Evolutionary conservation across 92 coral and sea anemone genomes (phyloP).

Genomic region (Umimayanthus kanabou): DNA sequence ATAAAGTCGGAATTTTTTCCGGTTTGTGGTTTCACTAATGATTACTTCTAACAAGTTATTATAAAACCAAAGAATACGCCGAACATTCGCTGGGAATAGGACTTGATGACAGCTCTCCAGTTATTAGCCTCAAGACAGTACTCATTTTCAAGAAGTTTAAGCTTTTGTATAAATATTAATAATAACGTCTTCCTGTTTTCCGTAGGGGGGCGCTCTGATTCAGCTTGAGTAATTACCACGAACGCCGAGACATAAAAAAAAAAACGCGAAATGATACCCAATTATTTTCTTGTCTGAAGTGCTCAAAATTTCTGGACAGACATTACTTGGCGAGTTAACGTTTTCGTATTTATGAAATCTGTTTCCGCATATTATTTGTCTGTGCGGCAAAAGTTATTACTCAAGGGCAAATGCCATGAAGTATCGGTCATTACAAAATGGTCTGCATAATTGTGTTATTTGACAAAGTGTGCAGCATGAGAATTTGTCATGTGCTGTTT

Average conservation of each 20-base stretch:
- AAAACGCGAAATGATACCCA: background rate
- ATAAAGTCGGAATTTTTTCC: background rate
- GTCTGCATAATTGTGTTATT: slow-evolving; percentile 32
- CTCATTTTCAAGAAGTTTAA: background rate
- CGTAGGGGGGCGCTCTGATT: background rate
- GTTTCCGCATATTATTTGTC: background rate
- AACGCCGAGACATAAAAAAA: background rate
- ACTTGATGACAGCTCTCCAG: slow-evolving; percentile 26
- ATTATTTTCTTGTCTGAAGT: background rate
- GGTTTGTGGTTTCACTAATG: background rate
- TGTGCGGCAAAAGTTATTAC: background rate
- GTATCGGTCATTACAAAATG: slow-evolving; percentile 19
- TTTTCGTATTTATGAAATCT: background rate
- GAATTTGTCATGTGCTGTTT: slow-evolving; percentile 26
- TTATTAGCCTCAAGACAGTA: slow-evolving; percentile 16
- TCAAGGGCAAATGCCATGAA: background rate
- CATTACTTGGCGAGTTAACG: background rate
- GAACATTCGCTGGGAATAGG: slow-evolving; percentile 18
- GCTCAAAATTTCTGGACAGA: background rate
- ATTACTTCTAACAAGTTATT: background rate
- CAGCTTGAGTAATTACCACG: background rate
- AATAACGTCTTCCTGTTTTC: background rate
- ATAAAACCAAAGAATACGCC: background rate
- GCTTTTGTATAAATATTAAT: background rate
- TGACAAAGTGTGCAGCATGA: slow-evolving; percentile 29